A percentile compares a stretch with the other conserved stretches of the same genome.
Evolutionary conservation across 2,113 vertebrate genomes (phyloP).

Genomic region (Gorsachius goisagi): DNA sequence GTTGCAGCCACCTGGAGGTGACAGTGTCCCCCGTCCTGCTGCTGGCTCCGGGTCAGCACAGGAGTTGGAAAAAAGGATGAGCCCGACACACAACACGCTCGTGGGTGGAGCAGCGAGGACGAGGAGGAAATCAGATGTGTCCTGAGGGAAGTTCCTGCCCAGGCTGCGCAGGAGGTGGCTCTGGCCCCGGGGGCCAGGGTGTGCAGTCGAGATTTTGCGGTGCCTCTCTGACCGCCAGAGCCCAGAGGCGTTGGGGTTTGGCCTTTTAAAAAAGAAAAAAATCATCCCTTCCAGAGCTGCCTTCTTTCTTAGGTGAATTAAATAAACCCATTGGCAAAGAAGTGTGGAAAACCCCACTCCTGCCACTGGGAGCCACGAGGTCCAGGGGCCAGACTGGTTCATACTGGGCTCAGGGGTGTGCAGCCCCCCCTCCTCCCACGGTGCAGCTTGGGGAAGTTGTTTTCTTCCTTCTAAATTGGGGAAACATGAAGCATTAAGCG

Average conservation of each 20-base stretch:
- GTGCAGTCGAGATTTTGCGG: not conserved
- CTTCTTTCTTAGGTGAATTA: not conserved
- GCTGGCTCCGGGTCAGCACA: not conserved
- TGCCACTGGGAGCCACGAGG: not conserved
- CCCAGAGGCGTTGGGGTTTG: rapidly evolving
- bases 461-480: not conserved
- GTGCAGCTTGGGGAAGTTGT: not conserved
- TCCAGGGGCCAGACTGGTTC: not conserved
- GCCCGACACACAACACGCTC: rapidly evolving
- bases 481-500: not conserved
- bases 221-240: not conserved
- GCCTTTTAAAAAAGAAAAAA: not conserved
- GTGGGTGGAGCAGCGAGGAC: not conserved
- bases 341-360: not conserved
- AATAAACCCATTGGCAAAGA: not conserved
- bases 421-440: rapidly evolving
- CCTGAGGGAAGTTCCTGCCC: not conserved
- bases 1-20: not conserved
- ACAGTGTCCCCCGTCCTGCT: rapidly evolving
- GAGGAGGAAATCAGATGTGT: not conserved
- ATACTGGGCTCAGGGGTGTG: rapidly evolving
- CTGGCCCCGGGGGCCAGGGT: rapidly evolving
- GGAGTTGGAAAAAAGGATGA: not conserved
- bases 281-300: no score
- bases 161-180: rapidly evolving